Conservation (phyloP, 2,888 invertebrate species). For the Isoperla grammatica region DNA sequence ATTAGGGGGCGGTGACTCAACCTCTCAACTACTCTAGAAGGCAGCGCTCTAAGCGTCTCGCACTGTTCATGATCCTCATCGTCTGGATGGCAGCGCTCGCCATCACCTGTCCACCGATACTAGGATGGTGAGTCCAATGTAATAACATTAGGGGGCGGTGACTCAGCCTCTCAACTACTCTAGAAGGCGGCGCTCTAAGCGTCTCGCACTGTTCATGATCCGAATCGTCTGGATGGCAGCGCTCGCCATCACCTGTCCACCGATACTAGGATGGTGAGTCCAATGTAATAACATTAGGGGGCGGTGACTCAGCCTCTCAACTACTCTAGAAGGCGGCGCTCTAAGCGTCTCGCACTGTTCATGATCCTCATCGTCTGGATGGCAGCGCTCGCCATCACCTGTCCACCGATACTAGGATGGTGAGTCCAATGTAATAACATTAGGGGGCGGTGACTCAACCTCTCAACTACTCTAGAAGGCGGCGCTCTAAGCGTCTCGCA, state of each 20-base stretch:
- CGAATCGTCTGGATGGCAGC: conserved; percentile 86
- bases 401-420: conserved; percentile 92
- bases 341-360: conserved; percentile 73
- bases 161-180: conserved; percentile 91
- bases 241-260: conserved; percentile 90
- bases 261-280: conserved; percentile 86
- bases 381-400: conserved; percentile 85
- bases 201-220: conserved; percentile 80
- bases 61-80: conserved; percentile 77
- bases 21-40: conserved; percentile 88
- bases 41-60: conserved; percentile 76
- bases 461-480: conserved; percentile 80
- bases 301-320: conserved; percentile 90
- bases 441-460: conserved; percentile 95
- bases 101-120: conserved; percentile 93
- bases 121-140: conserved; percentile 86
- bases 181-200: conserved; percentile 75
- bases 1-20: too few species aligned
- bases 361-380: conserved; percentile 91
- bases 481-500: conserved; percentile 79
- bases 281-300: too few species aligned
- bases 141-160: too few species aligned
- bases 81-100: conserved; percentile 88
- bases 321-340: conserved; percentile 82
- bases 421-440: too few species aligned